These are phyloP conservation scores for Chouioia cunea DNA, from an alignment of 2,888 invertebrate species.

Conservation along the genomic window DNA sequence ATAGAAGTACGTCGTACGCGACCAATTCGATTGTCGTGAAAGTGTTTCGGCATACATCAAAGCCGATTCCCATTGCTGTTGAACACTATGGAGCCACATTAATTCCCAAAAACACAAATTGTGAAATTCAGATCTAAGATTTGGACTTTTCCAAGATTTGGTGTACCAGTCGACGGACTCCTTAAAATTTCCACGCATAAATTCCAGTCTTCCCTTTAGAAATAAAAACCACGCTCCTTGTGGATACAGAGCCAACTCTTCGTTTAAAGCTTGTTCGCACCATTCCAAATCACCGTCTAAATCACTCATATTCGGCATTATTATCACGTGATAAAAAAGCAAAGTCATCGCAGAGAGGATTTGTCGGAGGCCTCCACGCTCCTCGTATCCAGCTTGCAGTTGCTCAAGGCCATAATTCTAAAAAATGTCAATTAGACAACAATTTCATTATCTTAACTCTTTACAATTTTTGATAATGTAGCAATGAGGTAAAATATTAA, in stretches of 20 bases:
- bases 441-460: too few relatives aligned
- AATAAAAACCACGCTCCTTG: conserved; percentile 93
- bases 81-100: conserved; percentile 86
- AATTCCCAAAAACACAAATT: conserved; percentile 96
- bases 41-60: conserved; percentile 79
- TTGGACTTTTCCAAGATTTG: conserved; percentile 84
- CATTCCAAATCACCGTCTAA: conserved; percentile 83
- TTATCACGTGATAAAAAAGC: conserved; percentile 87
- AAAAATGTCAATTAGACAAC: conserved; percentile 8
- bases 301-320: conserved; percentile 85
- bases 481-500: too few relatives aligned
- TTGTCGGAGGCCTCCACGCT: conserved; percentile 83
- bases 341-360: conserved; percentile 89
- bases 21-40: conserved; percentile 89
- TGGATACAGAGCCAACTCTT: conserved; percentile 81
- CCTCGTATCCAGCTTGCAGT: conserved; percentile 78
- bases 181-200: conserved; percentile 83
- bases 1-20: conserved; percentile 91
- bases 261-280: conserved; percentile 81
- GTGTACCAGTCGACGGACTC: conserved; percentile 82
- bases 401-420: conserved; percentile 82
- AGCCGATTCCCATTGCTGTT: conserved; percentile 84
- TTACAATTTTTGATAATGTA: too few relatives aligned
- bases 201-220: conserved; percentile 87
- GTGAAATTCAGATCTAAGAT: conserved; percentile 91